Conservation (phyloP, 2,113 vertebrate species). For the Muscicapa adusta region DNA sequence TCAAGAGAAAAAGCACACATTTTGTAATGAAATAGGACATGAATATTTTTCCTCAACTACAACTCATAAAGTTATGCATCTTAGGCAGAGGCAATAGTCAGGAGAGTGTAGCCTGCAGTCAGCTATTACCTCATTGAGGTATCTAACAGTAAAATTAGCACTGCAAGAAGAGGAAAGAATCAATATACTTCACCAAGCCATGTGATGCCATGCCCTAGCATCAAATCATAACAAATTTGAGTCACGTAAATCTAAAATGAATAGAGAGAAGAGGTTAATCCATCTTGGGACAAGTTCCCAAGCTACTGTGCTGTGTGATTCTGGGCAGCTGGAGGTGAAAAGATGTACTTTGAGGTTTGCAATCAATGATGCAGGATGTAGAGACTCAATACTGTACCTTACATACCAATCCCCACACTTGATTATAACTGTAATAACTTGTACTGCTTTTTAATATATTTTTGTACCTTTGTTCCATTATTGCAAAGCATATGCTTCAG, state of each 20-base stretch:
- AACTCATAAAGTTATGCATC: background rate
- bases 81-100: background rate
- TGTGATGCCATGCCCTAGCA: background rate
- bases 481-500: background rate
- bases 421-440: background rate
- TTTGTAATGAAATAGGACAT: background rate
- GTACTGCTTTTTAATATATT: background rate
- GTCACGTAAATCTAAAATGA: background rate
- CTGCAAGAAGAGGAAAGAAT: background rate
- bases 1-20: background rate
- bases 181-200: background rate
- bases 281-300: background rate
- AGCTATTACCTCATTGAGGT: background rate
- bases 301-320: background rate
- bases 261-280: background rate
- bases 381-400: fast-evolving
- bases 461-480: background rate
- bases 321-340: background rate
- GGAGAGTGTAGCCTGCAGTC: background rate
- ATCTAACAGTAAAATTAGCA: background rate
- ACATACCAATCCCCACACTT: background rate
- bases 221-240: background rate
- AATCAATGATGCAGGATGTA: fast-evolving
- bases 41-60: background rate
- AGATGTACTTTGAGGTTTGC: background rate